Conservation (phyloP, 2,113 vertebrate species). For the Pangasianodon hypophthalmus region DNA sequence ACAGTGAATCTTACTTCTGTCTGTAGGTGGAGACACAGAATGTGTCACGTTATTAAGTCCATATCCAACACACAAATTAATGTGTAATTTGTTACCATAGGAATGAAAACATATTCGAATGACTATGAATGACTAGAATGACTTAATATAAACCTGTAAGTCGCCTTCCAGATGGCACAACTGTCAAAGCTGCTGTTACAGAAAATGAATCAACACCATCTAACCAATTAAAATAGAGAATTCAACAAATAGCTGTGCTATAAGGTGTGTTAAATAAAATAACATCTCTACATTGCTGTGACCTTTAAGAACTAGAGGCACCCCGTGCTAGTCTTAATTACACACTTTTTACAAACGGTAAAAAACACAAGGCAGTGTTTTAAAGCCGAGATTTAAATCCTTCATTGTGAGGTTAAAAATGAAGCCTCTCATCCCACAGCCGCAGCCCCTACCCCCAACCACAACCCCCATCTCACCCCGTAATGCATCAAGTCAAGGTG, state of each 20-base stretch:
- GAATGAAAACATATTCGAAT: neutral
- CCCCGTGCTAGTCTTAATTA: neutral
- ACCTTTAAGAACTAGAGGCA: neutral
- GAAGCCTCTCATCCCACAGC: neutral
- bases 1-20: neutral
- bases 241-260: neutral
- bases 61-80: neutral
- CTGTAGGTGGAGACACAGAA: neutral
- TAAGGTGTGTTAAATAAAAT: neutral
- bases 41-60: neutral
- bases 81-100: neutral
- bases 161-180: neutral
- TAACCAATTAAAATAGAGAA: neutral
- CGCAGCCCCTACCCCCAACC: neutral
- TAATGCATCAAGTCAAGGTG: conserved; percentile 51
- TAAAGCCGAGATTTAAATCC: neutral
- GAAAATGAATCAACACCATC: neutral
- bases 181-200: neutral
- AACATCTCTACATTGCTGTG: neutral
- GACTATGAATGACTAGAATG: too few relatives aligned
- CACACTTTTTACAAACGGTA: neutral
- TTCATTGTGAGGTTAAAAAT: conserved; percentile 1
- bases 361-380: neutral
- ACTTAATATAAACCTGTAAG: neutral
- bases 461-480: conserved; percentile 6